Evolutionary conservation across 1,140 invertebrate genomes (phyloP), one percentile per base, ranked within the genome.

Genomic region (Zaprionus gabonicus): DNA sequence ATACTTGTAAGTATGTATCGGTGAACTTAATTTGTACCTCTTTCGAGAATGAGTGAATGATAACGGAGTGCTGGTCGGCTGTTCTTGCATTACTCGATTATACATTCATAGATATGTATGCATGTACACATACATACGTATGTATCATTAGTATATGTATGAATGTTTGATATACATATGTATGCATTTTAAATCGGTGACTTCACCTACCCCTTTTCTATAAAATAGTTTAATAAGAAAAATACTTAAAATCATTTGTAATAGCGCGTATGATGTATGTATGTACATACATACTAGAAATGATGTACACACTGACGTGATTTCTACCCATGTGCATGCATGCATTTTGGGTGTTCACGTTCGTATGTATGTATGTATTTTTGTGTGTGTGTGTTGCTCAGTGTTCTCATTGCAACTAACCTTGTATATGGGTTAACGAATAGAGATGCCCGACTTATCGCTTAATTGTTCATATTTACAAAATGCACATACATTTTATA

Each of bases 401-500:
- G 44, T 20, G 46, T 51, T 51, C 17, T 10, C 9, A 25, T 20
- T 51, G 46, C 46, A 51, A 23, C 46, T 23, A 10, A 51, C 46
- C 46, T 51, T 51, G 20, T 25, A 51, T 51, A 51, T 51, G 46
- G 46, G 46, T 51, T 51, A 51, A 51, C 41, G 41, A 51, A 25
- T 51, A 23, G 17, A 51, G 46, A 51, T 51, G 46, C 23, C 46
- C 46, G 20, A 51, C 46, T 51, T 51, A 51, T 23, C 20, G 46
- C 4, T 51, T 51, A 51, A 51, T 51, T 51, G 20, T 51, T 51
- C 46, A 51, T 51, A 51, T 51, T 51, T 51, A 51, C 46, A 51
- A 51, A 51, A 51, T 51, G 20, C 46, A 51, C 46, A 51, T 25
- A 25, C 46, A 51, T 51, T 51, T 51, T 5, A 23, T 41, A 51